These are phyloP conservation scores for Furnarius figulus DNA, from an alignment of 2,113 vertebrate genomes.

Conservation along the genomic window DNA sequence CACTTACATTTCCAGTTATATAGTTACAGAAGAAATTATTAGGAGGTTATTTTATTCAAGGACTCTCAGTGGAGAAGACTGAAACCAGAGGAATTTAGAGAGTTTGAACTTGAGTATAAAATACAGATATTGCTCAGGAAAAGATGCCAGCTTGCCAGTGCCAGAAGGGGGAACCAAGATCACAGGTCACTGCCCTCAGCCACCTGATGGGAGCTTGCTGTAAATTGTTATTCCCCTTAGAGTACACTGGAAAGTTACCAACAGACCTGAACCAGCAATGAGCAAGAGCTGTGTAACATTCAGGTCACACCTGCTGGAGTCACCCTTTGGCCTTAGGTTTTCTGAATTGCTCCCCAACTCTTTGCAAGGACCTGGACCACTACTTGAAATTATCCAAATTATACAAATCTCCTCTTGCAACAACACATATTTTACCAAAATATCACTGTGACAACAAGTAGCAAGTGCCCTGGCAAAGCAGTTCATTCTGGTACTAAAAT, in stretches of 20 bases:
- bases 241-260: background rate
- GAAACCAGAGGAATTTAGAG: background rate
- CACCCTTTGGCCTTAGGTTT: background rate
- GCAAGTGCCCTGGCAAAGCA: background rate
- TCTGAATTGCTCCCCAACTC: background rate
- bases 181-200: background rate
- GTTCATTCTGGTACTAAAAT: background rate
- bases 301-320: background rate
- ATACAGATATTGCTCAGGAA: background rate
- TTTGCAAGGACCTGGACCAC: background rate
- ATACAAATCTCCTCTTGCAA: background rate
- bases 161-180: background rate
- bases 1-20: slow-evolving; percentile 26
- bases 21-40: slow-evolving; percentile 2
- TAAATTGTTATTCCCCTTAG: background rate
- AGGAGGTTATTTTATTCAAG: background rate
- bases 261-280: background rate
- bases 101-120: background rate
- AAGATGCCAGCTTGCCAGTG: background rate
- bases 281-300: background rate
- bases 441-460: background rate
- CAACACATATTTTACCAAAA: background rate
- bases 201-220: background rate
- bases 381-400: background rate
- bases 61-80: background rate